Evolutionary conservation across 2,888 invertebrate species (phyloP), one percentile per base, ranked within the genome.

Genomic region (Agrilus cyanescens): DNA sequence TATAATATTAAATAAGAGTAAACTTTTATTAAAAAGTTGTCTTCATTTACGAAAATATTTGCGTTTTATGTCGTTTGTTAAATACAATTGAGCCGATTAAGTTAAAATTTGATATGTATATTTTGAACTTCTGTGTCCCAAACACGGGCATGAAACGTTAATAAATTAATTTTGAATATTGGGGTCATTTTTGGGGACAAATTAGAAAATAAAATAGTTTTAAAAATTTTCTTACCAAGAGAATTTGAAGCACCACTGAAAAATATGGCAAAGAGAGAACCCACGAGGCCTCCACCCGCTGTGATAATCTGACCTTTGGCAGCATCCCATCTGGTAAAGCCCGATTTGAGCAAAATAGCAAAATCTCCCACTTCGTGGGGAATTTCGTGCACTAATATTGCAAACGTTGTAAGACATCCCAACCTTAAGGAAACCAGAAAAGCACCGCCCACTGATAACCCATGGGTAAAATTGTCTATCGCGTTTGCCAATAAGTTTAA

Each of bases 301-400:
- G 96, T 96, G 38, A 89, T 71, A 50, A 96, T 52, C 69, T 98
- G 97, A 12, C 93, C 95, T 59, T 85, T 85, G 3, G 95, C 95
- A 2, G 97, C 97, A 58, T 88, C 86, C 86, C 89, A 90, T 53
- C 93, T 73, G 41, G 83, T 83, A 67, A 97, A 97, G 1, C 97
- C 97, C 36, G 89, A 85, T 50, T 79, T 82, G 43, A 98, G 72
- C 31, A 98, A 69, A 53, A 98, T 97, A 12, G 96, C 97, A 67
- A 97, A 97, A 67, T 98, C 97, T 0, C 95, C 95, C n/a, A 97
- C 85, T 68, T 98, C 97, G 63, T 98, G 97, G 0, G 97, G 97
- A 44, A 98, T 89, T 70, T 97, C 96, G 62, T 97, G 97, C 18
- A 97, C 82, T 67, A 82, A 71, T 61, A 93, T 96, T 37, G 96